phyloP scores from a whole-genome alignment of 2,113 vertebrate species.

The Crotalus tigris region DNA sequence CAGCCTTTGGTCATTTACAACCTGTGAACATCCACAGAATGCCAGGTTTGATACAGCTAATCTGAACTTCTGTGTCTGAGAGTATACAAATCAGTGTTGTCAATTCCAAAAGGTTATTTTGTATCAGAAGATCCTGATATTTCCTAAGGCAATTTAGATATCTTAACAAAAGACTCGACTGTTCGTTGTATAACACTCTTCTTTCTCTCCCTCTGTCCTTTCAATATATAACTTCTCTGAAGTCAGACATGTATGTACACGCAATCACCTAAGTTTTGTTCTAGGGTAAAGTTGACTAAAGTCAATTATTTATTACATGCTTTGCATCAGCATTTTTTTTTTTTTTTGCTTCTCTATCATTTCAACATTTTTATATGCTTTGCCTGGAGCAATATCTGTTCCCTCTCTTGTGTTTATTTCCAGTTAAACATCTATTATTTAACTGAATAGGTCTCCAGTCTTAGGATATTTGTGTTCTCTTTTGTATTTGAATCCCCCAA shows the following conservation, averaged over 20 bases:
- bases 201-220: neutral
- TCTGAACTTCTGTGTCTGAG: neutral
- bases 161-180: neutral
- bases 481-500: neutral
- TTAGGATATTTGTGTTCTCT: neutral
- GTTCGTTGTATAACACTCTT: neutral
- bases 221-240: neutral
- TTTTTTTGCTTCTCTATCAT: neutral
- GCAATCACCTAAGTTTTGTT: neutral
- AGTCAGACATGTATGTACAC: neutral
- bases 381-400: neutral
- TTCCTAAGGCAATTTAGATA: neutral
- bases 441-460: neutral
- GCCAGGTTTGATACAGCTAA: neutral
- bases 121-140: neutral
- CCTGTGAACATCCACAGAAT: neutral
- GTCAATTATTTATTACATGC: neutral
- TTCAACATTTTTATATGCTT: neutral
- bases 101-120: neutral
- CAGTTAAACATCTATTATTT: neutral
- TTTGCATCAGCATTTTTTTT: conserved; percentile 12
- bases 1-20: neutral
- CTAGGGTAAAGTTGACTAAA: neutral
- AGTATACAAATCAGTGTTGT: neutral
- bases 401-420: neutral